Evolutionary conservation across 2,888 invertebrate genomes (phyloP).

Genomic region (Ctenicera cuprea): DNA sequence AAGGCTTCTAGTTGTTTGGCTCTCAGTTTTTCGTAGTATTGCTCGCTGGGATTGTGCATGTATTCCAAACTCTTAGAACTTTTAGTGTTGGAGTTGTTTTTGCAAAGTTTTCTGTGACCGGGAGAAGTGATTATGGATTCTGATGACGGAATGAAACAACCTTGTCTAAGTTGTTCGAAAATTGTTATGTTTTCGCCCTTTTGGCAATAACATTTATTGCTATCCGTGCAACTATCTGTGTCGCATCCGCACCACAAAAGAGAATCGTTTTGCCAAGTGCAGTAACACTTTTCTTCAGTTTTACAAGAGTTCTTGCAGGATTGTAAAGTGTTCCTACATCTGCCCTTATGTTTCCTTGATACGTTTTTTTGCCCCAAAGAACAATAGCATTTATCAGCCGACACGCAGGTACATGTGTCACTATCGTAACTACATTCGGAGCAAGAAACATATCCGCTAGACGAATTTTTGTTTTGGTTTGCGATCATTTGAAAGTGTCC

Average conservation of each 20-base stretch:
- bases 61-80: constrained; percentile 75
- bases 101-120: constrained; percentile 65
- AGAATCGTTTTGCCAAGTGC: constrained; percentile 73
- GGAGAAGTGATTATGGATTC: constrained; percentile 57
- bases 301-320: constrained; percentile 74
- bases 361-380: constrained; percentile 79
- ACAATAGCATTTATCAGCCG: constrained; percentile 91
- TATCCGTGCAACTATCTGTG: constrained; percentile 90
- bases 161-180: constrained; percentile 73
- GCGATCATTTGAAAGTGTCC: constrained; percentile 63
- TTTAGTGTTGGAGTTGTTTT: constrained; percentile 69
- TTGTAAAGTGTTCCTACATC: constrained; percentile 42
- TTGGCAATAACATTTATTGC: constrained; percentile 91
- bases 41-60: constrained; percentile 74
- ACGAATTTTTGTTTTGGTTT: constrained; percentile 71
- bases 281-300: constrained; percentile 79
- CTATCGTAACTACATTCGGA: constrained; percentile 92
- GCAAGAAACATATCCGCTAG: constrained; percentile 86
- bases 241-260: constrained; percentile 84
- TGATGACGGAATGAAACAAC: constrained; percentile 72
- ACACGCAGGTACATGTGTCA: constrained; percentile 85
- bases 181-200: constrained; percentile 67
- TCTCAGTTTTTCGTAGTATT: constrained; percentile 73
- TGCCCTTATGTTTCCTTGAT: constrained; percentile 53
- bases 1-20: constrained; percentile 69